Conservation (phyloP, 1,140 invertebrate species). For the Acromyrmex echinatior region DNA sequence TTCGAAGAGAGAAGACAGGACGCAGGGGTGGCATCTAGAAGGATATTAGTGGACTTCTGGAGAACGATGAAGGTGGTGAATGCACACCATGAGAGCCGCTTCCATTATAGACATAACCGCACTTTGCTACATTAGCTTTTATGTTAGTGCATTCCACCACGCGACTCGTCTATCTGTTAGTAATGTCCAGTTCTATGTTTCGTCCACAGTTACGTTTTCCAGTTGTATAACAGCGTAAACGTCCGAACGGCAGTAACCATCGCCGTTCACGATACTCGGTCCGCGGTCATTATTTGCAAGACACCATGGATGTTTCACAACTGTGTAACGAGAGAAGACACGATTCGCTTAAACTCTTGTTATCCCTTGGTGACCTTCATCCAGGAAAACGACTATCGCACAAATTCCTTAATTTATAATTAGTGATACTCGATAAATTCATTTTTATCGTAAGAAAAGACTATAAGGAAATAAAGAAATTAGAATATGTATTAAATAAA, state of each 20-base stretch:
- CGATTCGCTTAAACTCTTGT: slow-evolving; percentile 65
- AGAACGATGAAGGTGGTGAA: slow-evolving; percentile 48
- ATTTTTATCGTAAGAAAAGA: not conserved
- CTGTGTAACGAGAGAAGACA: slow-evolving; percentile 65
- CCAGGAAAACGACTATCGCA: not conserved
- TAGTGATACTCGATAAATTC: not conserved
- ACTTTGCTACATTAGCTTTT: slow-evolving; percentile 81
- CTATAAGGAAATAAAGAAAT: too few relatives aligned
- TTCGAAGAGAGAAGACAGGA: slow-evolving; percentile 61
- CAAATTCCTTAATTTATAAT: slow-evolving; percentile 11
- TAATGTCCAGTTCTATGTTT: slow-evolving; percentile 70
- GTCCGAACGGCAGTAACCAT: slow-evolving; percentile 69
- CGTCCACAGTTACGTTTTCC: slow-evolving; percentile 59
- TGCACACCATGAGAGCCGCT: slow-evolving; percentile 62
- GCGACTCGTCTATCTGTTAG: slow-evolving; percentile 75
- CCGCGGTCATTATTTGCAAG: slow-evolving; percentile 73
- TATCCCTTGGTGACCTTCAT: slow-evolving; percentile 45
- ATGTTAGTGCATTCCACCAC: slow-evolving; percentile 76
- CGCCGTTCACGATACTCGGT: slow-evolving; percentile 64
- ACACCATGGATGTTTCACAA: slow-evolving; percentile 54
- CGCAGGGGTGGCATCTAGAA: slow-evolving; percentile 70
- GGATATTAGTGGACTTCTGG: slow-evolving; percentile 71
- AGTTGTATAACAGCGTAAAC: slow-evolving; percentile 71
- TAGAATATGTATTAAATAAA: not conserved
- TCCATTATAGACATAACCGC: slow-evolving; percentile 76